These are phyloP conservation scores for Crambe crambe DNA, from an alignment of 37 sponge, comb jelly and placozoan genomes.

Conservation along the genomic window DNA sequence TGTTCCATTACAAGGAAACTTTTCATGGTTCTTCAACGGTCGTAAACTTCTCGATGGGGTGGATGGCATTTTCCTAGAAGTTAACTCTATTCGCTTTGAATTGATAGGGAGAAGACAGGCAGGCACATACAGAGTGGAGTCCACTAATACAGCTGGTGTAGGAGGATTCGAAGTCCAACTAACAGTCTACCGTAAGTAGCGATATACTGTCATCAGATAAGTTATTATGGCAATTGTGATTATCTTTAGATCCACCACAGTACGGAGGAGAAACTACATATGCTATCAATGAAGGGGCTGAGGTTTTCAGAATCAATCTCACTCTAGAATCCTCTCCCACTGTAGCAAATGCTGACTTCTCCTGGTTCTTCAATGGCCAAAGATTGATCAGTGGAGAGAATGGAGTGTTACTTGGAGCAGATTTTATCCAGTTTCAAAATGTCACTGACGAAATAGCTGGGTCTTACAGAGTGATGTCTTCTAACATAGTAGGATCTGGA, in stretches of 20 bases:
- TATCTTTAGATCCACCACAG: neutral
- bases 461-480: neutral
- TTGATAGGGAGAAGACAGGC: neutral
- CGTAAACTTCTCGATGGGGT: neutral
- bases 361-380: neutral
- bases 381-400: neutral
- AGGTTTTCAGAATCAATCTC: neutral
- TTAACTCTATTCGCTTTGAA: neutral
- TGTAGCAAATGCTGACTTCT: neutral
- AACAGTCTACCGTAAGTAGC: neutral
- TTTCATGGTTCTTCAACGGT: neutral
- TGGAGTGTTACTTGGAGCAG: neutral
- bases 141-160: neutral
- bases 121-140: neutral
- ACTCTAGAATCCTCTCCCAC: neutral
- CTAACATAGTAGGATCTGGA: neutral
- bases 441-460: neutral
- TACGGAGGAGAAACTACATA: neutral
- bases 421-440: neutral
- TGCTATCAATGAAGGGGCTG: neutral
- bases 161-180: neutral
- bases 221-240: too few relatives aligned
- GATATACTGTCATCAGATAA: too few relatives aligned
- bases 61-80: neutral
- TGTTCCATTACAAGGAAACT: neutral